Evolutionary conservation across 2,113 vertebrate species (phyloP).

Genomic region (Verasper variegatus): DNA sequence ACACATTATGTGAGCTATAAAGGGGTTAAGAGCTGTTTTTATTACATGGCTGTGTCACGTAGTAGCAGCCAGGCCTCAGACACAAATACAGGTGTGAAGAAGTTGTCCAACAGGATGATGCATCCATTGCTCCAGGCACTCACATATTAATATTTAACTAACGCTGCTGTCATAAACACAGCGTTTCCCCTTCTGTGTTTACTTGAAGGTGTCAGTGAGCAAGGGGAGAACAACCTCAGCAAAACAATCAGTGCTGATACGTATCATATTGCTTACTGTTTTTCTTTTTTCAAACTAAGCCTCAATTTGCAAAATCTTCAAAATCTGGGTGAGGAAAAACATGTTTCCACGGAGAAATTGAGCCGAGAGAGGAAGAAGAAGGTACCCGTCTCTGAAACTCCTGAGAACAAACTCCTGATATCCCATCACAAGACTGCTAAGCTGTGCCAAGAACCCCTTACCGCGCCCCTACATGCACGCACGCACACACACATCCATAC

Average conservation of each 20-base stretch:
- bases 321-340: neutral
- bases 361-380: neutral
- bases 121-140: slow-evolving; percentile 31
- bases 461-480: slow-evolving; percentile 20
- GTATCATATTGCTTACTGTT: neutral
- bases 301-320: neutral
- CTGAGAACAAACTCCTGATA: slow-evolving; percentile 67
- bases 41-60: neutral
- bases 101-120: slow-evolving; percentile 27
- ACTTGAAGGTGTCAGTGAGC: neutral
- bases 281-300: neutral
- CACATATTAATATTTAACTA: slow-evolving; percentile 58
- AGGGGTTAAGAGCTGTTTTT: too few species aligned
- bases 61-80: slow-evolving; percentile 24
- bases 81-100: slow-evolving; percentile 36
- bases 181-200: slow-evolving; percentile 15
- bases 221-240: neutral
- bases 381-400: slow-evolving; percentile 33
- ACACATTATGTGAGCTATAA: neutral
- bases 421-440: slow-evolving; percentile 76
- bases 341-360: neutral
- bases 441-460: slow-evolving; percentile 67
- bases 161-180: slow-evolving; percentile 35
- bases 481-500: slow-evolving; percentile 24
- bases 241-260: neutral